phyloP scores from a whole-genome alignment of 2,797 vertebrate species.

The Eleutherodactylus coqui region DNA sequence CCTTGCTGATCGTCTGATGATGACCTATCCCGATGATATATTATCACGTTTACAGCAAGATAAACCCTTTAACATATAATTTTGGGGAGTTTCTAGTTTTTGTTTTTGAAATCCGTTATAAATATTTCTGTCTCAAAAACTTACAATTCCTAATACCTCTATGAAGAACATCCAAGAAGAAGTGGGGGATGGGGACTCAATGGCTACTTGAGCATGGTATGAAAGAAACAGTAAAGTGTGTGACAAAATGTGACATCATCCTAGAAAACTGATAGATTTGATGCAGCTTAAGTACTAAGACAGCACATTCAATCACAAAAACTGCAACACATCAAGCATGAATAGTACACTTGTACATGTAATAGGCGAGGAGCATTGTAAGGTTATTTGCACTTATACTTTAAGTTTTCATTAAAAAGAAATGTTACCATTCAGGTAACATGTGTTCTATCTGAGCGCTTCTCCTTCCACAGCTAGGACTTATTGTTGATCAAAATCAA shows the following conservation, averaged over 20 bases:
- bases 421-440: background rate
- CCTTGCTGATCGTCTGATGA: no score
- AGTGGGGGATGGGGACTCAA: no score
- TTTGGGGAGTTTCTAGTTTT: no score
- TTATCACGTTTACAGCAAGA: no score
- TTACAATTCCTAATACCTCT: no score
- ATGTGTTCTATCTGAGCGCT: slow-evolving; percentile 21
- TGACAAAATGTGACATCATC: background rate
- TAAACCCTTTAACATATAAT: no score
- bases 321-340: background rate
- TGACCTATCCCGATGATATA: no score
- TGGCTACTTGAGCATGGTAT: no score
- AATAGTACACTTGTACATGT: background rate
- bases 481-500: slow-evolving; percentile 40
- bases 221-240: no score
- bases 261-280: background rate
- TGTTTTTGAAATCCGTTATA: no score
- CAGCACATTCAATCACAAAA: background rate
- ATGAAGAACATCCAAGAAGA: no score
- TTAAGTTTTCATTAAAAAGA: background rate
- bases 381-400: background rate
- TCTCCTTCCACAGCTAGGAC: background rate
- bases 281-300: background rate
- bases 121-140: no score
- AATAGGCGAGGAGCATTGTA: background rate